Base-by-base conservation (phyloP, 1,140 invertebrate genomes). In the Magallana angulata region DNA sequence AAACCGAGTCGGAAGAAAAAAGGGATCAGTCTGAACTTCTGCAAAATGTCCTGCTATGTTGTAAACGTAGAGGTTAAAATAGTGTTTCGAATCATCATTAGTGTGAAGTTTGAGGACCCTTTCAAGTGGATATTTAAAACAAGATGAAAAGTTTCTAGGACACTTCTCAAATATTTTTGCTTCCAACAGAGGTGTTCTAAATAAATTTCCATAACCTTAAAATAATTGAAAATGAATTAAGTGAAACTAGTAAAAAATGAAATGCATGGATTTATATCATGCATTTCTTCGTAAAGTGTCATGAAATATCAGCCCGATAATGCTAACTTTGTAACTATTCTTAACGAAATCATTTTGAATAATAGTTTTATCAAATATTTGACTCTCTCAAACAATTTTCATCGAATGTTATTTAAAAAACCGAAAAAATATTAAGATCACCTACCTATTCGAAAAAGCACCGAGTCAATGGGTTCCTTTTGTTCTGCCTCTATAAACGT, bases 401-500 rank as follows among this genome's bases (percentile, higher is more conserved):
- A 48, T 4, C 0, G 5, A 4, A 48, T 48, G 36, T 4, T 48
- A 48, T 48, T 48, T 48, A 48, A 48, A 48, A 24, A 48, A 48
- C 5, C 36, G 36, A 4, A 48, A 5, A 48, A 48, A 48, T 48
- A 48, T 24, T 24, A 24, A 24, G 5, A 48, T 48, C 36, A 76
- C 85, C 86, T 60, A 91, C 91, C 91, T 57, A 91, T 71, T 80
- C 86, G 62, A 60, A 89, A 91, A 14, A 86, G 76, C 5, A 90
- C 57, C 6, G 80, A 57, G 1, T 85, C 71, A 6, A 90, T 87
- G 56, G 58, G 30, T 9, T 80, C 83, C 7, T 24, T 81, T 16
- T 92, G 88, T 59, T 92, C 90, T 12, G 71, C 16, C 14, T 92
- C 91, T 11, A 64, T 48, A 82, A 92, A 90, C 4, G 84, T 85